These are phyloP conservation scores for Magallana gigas DNA, from an alignment of 1,140 invertebrate genomes.

Conservation along the genomic window DNA sequence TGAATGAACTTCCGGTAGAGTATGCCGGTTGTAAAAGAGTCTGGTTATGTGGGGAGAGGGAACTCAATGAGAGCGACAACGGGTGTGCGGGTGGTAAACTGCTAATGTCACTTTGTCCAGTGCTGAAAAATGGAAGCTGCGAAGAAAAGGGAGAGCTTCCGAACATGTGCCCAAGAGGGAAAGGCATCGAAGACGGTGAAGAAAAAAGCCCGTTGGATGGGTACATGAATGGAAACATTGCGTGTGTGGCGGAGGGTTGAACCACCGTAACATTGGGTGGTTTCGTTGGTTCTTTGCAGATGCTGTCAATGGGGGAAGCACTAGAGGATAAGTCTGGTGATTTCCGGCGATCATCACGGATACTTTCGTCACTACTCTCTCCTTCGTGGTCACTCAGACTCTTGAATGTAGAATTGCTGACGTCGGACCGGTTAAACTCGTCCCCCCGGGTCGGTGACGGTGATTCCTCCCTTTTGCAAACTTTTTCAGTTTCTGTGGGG, in stretches of 20 bases:
- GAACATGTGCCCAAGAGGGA: constrained; percentile 59
- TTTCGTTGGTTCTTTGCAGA: constrained; percentile 44
- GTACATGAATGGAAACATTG: constrained; percentile 61
- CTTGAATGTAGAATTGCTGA: constrained; percentile 36
- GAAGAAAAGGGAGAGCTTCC: constrained; percentile 50
- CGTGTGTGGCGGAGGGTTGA: constrained; percentile 58
- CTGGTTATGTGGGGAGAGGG: constrained; percentile 43
- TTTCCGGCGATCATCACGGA: constrained; percentile 48
- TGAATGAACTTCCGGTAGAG: constrained; percentile 35
- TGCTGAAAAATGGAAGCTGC: constrained; percentile 53
- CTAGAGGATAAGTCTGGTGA: constrained; percentile 44
- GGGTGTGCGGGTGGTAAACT: constrained; percentile 54
- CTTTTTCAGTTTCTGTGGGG: background rate
- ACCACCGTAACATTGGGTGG: constrained; percentile 59
- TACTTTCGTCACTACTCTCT: constrained; percentile 52
- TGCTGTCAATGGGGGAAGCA: constrained; percentile 38
- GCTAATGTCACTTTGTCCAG: constrained; percentile 52
- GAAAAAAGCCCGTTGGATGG: constrained; percentile 57
- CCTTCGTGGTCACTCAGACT: constrained; percentile 46
- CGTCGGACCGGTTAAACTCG: constrained; percentile 45
- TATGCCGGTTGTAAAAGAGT: constrained; percentile 55
- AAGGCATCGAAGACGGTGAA: constrained; percentile 54
- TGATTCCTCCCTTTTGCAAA: background rate
- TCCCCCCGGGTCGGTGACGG: constrained; percentile 39
- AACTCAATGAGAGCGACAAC: constrained; percentile 51